Base-by-base conservation (phyloP, 2,888 invertebrate genomes). In the Tetanocera ferruginea region DNA sequence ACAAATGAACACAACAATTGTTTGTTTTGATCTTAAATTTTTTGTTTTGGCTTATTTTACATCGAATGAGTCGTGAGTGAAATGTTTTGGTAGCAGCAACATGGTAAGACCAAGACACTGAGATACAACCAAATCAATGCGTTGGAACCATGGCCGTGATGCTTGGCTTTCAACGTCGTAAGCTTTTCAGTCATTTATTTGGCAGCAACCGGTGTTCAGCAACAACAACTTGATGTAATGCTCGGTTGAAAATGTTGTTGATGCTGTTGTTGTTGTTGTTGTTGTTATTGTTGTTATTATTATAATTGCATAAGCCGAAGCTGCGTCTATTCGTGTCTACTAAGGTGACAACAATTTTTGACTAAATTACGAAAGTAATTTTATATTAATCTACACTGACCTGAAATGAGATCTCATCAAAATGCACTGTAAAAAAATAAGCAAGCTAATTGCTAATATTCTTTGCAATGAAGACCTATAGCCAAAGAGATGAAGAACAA, bases 321-420 rank as follows among this genome's bases (percentile, higher is more conserved):
- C 19, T 67, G 57, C 34, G 28, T 17, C 6, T 76, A 70, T 23
- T 51, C 52, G 14, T 49, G 51, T 4, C 1, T 6, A 14, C 43
- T 28, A n/a, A 67, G 57, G 71, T 73, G 73, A 73, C 73, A 62
- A 73, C 70, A 71, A 52, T 64, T 66, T 66, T 62, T 19, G 43
- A 55, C 60, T 34, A 43, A 75, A 78, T 72, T 66, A 57, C 76
- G 76, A 66, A 71, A 71, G 76, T 64, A 81, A 85, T 81, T 84
- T 76, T 64, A 80, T 77, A 79, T 37, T 82, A 82, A 83, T 86
- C 84, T 81, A 80, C 79, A 76, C 76, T 64, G 11, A 34, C 64
- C 28, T n/a, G n/a, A 17, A 34, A 51, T 49, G 34, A 5, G 9
- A 19, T 23, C 11, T 14, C 23, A 60, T 60, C 25, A 5, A 60